Percentiles rank a stretch among this genome's conserved stretches.
These are phyloP conservation scores for Andrena bicolor DNA, from an alignment of 2,888 invertebrate species.

Conservation along the genomic window DNA sequence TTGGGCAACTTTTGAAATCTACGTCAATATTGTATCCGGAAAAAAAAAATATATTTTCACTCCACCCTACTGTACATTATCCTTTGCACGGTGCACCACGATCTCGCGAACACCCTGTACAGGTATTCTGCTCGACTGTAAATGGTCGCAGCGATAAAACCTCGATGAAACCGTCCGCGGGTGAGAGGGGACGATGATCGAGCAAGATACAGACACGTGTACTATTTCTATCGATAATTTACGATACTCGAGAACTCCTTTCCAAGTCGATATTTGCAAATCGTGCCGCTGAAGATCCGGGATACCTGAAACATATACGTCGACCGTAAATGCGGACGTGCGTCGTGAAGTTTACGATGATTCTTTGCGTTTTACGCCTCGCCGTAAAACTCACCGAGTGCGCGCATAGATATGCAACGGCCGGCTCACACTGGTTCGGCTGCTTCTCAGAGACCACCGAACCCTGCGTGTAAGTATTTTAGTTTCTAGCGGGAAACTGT, in stretches of 20 bases:
- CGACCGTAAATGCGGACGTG: conserved; percentile 27
- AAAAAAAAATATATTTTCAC: no score
- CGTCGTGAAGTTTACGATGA: conserved; percentile 19
- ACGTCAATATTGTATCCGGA: no score
- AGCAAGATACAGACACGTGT: conserved; percentile 4
- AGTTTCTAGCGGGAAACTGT: no score
- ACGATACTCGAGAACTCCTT: conserved; percentile 12
- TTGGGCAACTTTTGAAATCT: no score
- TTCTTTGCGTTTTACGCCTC: conserved; percentile 21
- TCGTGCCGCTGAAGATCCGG: conserved; percentile 38
- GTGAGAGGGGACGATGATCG: background rate
- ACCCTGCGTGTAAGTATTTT: no score
- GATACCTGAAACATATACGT: conserved; percentile 21
- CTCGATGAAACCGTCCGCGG: background rate
- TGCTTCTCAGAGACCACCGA: background rate
- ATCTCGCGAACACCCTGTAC: background rate
- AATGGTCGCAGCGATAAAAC: conserved; percentile 12
- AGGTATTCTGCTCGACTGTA: background rate
- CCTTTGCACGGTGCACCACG: background rate
- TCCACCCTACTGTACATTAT: no score
- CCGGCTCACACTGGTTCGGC: conserved; percentile 1
- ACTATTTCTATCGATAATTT: conserved; percentile 35
- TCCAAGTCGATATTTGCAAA: conserved; percentile 43
- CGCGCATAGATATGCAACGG: background rate
- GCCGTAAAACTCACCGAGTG: conserved; percentile 11